Conservation (phyloP, 2,797 vertebrate species). For the Neosilurus hyrtlii region DNA sequence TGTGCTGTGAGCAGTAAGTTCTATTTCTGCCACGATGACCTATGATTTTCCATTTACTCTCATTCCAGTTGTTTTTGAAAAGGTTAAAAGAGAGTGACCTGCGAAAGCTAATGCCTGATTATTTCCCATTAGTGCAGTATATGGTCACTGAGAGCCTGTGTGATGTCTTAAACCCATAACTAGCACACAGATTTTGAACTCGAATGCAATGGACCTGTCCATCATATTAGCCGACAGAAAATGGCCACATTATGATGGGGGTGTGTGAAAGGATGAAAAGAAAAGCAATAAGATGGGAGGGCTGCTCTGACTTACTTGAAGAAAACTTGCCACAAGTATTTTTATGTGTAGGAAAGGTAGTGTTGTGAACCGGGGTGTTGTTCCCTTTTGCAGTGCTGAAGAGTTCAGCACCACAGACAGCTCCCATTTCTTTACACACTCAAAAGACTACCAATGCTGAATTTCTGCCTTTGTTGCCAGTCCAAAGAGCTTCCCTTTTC, state of each 20-base stretch:
- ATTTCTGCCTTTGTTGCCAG: neutral
- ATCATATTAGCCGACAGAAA: conserved; percentile 49
- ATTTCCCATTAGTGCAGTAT: conserved; percentile 55
- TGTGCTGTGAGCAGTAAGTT: conserved; percentile 42
- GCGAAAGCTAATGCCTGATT: conserved; percentile 57
- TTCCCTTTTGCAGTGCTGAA: conserved; percentile 16
- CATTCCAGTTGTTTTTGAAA: conserved; percentile 48
- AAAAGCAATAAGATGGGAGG: conserved; percentile 44
- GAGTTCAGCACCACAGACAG: conserved; percentile 39
- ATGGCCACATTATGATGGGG: conserved; percentile 44
- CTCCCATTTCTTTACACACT: neutral
- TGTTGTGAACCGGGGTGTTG: conserved; percentile 14
- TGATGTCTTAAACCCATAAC: conserved; percentile 50
- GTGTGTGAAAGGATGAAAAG: conserved; percentile 32
- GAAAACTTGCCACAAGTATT: conserved; percentile 31
- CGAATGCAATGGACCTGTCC: conserved; percentile 51
- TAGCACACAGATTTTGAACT: conserved; percentile 39
- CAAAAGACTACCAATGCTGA: neutral
- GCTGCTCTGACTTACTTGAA: conserved; percentile 34
- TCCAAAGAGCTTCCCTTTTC: conserved; percentile 9
- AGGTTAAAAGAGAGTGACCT: conserved; percentile 57
- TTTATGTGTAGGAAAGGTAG: conserved; percentile 26
- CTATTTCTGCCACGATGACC: conserved; percentile 43
- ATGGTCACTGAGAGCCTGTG: conserved; percentile 54
- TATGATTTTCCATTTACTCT: conserved; percentile 48